These are phyloP conservation scores for Crambe crambe DNA, from an alignment of 37 sponge, comb jelly and placozoan species.

Conservation along the genomic window DNA sequence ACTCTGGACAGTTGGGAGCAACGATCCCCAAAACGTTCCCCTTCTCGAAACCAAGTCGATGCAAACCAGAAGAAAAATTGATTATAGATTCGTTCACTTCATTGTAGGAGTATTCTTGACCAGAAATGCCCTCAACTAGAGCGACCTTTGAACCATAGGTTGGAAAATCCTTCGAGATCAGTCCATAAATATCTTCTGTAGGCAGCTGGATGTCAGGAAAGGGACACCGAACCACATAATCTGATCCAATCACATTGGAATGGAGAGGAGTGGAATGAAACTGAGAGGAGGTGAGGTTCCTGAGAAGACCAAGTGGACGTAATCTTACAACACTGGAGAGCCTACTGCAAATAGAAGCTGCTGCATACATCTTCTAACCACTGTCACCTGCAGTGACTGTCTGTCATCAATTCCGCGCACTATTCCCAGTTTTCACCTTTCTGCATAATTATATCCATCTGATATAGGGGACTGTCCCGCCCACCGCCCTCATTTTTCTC, in stretches of 20 bases:
- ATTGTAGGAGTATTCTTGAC: slow-evolving; percentile 48
- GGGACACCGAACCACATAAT: slow-evolving; percentile 55
- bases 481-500: no score
- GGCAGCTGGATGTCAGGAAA: slow-evolving; percentile 40
- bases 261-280: neutral
- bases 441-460: no score
- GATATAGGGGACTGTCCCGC: no score
- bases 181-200: slow-evolving; percentile 12
- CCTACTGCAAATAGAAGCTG: no score
- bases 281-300: neutral
- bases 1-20: slow-evolving; percentile 61
- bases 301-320: no score
- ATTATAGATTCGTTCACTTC: slow-evolving; percentile 37
- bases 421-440: no score
- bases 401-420: no score
- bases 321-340: no score
- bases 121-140: slow-evolving; percentile 48
- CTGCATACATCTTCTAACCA: no score
- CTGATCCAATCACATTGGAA: neutral
- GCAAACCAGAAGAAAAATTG: slow-evolving; percentile 54
- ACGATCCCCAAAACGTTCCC: slow-evolving; percentile 65
- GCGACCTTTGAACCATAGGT: slow-evolving; percentile 42
- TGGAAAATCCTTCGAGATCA: slow-evolving; percentile 26
- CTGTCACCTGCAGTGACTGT: no score
- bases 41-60: slow-evolving; percentile 43